Base-by-base conservation (phyloP, 2,113 vertebrate species). In the Cardinalis cardinalis region DNA sequence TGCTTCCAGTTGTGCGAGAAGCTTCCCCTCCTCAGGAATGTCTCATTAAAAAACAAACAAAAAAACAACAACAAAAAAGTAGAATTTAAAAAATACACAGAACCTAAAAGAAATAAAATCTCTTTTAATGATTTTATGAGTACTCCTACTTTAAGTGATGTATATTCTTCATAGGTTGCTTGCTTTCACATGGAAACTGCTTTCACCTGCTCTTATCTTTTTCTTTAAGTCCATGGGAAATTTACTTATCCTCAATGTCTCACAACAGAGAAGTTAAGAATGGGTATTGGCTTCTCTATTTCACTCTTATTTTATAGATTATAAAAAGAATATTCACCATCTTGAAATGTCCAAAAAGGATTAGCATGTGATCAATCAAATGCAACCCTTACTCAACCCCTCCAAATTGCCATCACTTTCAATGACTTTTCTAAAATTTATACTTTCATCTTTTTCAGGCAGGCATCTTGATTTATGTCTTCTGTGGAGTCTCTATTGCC, bases 381-480 rank as follows among this genome's bases (percentile, higher is more conserved):
- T 46, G 13, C 49, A 90, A 69, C 41, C 46, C 41, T 84, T 87
- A 32, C 44, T 82, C 58, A 83, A 18, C 34, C 26, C 23, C 34
- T 79, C n/a, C 63, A 78, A 71, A 52, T 56, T 87, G 41, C 78
- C 41, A 46, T 79, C 26, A 23, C 14, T 89, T 74, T 60, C 53
- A 72, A 43, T 59, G 25, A 4, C 25, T 88, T 17, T 79, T 89
- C 46, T 73, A 72, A 89, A 93, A 91, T 89, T 51, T 79, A n/a
- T 87, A 46, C 46, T 75, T 46, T 28, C 72, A 65, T n/a, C 6
- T 75, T 84, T 91, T 61, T 72, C 51, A 88, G 76, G 28, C 38
- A 84, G 38, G 3, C 12, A 59, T 90, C 66, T 72, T 88, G 84
- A 95, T 93, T 95, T 79, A 72, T 79, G 74, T 84, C 52, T 81